Base-by-base conservation (phyloP, 2,797 vertebrate species). In the Myotis myotis region DNA sequence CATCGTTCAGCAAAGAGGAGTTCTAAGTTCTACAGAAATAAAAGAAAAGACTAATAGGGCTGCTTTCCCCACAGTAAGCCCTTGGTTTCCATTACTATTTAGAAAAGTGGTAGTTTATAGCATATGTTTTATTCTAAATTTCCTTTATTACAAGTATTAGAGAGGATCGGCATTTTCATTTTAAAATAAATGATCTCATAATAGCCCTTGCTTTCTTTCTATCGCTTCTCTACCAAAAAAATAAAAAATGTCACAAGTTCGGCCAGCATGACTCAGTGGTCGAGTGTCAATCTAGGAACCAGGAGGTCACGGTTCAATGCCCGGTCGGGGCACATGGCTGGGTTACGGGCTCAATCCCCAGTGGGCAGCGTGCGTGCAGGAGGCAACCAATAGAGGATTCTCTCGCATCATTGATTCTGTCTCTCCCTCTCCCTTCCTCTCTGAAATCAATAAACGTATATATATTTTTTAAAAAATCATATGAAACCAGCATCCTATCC, bases 111-210 rank as follows among this genome's bases (percentile, higher is more conserved):
- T 87, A 17, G 49, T 51, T 88, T 66, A 60, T 2, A 87, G 12
- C 28, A 25, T 49, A 51, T 74, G 71, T 81, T 87, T 95, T 87
- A 84, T 70, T 84, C 53, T 16, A 60, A 88, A 80, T 87, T 80
- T 80, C 15, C 23, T 79, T 62, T 89, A 17, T 86, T 92, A 9
- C 51, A 74, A 36, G 10, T 79, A 93, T 76, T 86, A 33, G 55
- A 88, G 15, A 88, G 9, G 44, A 55, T 74, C n/a, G 12, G 15
- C 62, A 88, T 86, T 82, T 92, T 87, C 19, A 72, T 36, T 51
- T 90, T 83, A 84, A 13, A 87, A 60, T 74, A 86, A 82, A 79
- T 60, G 20, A 28, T 62, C 25, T 66, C 23, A 68, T 57, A 55
- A 41, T 71, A 92, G 8, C 33, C 16, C 30, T 92, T 87, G 47